Evolutionary conservation across 2,113 vertebrate genomes (phyloP).

Genomic region (Siniperca chuatsi): DNA sequence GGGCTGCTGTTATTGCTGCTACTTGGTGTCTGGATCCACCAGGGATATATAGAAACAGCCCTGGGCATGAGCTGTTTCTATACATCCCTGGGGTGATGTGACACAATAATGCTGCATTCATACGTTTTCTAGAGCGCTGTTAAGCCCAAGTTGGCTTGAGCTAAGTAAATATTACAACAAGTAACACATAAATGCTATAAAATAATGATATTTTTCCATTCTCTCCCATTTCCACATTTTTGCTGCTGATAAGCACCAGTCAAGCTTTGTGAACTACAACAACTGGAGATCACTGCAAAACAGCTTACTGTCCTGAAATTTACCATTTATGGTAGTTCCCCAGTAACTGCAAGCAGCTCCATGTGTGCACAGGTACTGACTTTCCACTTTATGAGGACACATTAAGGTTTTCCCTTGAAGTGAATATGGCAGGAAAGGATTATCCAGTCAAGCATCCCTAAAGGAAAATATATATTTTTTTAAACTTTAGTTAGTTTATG

Average conservation of each 20-base stretch:
- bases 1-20: conserved; percentile 1
- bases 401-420: conserved; percentile 59
- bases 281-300: conserved; percentile 44
- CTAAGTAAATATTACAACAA: neutral
- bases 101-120: neutral
- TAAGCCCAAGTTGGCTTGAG: neutral
- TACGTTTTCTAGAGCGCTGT: neutral
- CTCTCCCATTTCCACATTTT: neutral
- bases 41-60: conserved; percentile 15
- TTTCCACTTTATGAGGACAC: conserved; percentile 70
- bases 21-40: neutral
- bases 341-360: conserved; percentile 40
- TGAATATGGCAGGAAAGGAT: conserved; percentile 56
- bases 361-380: conserved; percentile 75
- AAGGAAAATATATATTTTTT: conserved; percentile 17
- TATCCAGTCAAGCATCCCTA: conserved; percentile 51
- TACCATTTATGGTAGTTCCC: conserved; percentile 73
- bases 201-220: conserved; percentile 15
- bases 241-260: conserved; percentile 45
- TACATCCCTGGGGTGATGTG: neutral
- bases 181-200: neutral
- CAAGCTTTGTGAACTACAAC: conserved; percentile 25
- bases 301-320: conserved; percentile 62
- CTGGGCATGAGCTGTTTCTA: neutral
- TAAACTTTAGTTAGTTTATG: neutral